Evolutionary conservation across 2,888 invertebrate genomes (phyloP), one percentile per base, ranked within the genome.

Genomic region (Lysandra bellargus): DNA sequence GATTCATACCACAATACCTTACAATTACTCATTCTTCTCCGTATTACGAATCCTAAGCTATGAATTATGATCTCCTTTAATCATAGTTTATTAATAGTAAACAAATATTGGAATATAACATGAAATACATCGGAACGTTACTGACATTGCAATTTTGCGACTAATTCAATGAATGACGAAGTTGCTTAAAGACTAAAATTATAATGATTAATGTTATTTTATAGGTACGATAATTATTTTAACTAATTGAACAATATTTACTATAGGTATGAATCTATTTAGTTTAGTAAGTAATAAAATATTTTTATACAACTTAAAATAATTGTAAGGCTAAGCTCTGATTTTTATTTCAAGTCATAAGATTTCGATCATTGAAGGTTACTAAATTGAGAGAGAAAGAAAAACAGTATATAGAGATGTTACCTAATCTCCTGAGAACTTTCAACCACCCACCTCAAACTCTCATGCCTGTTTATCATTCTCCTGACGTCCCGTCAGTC

Each of bases 401-500:
- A 7, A 44, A 2, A 44, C 1, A 7, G 49, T 49, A 49, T 44
- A 0, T 7, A 44, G 53, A 53, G 14, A 53, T 53, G 14, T 1
- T 53, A 53, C 30, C 23, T 23, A 64, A 64, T 12, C 23, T 30
- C 30, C 64, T 7, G 30, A 6, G 4, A 69, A 33, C 61, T 61
- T 9, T 9, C 61, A 61, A 61, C 49, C 49, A 23, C 64, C 69
- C 33, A 69, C 33, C 33, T 69, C 14, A 23, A 69, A 5, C 9
- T 69, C 69, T 37, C 69, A 69, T 37, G 69, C 4, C 2, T 69
- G 69, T 37, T 69, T 69, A 69, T 69, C 64, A 4, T 30, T 30
- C 23, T 64, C 4, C 69, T 69, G 69, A 69, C 77, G 72, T 49
- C 44, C 57, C 77, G 80, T 80, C 79, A 60, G 49, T 72, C 60